Conservation (phyloP, 1,140 invertebrate genomes). For the Bombyx mandarina region DNA sequence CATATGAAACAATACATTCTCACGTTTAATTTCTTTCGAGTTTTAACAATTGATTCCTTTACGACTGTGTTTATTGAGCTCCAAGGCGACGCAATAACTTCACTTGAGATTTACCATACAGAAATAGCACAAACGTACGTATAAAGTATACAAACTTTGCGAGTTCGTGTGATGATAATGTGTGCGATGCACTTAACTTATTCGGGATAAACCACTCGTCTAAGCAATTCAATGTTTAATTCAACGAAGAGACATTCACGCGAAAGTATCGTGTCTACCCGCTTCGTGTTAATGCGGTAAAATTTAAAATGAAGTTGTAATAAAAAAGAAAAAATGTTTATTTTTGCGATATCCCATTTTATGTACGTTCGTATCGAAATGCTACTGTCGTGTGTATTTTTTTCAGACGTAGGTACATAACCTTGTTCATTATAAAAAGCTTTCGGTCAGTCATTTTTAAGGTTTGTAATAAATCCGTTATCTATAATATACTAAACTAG, state of each 20-base stretch:
- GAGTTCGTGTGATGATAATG: slow-evolving; percentile 14
- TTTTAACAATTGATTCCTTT: slow-evolving; percentile 64
- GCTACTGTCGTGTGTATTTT: no score
- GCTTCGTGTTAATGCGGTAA: slow-evolving; percentile 9
- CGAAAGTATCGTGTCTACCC: slow-evolving; percentile 20
- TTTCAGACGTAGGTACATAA: no score
- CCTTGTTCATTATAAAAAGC: no score
- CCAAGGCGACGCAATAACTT: slow-evolving; percentile 54
- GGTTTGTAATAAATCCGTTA: no score
- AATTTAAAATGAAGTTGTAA: no score
- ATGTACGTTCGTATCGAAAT: no score
- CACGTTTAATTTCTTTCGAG: slow-evolving; percentile 68
- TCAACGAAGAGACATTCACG: slow-evolving; percentile 39
- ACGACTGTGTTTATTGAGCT: slow-evolving; percentile 67
- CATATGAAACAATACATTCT: slow-evolving; percentile 68
- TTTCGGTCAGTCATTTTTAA: no score
- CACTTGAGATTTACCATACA: slow-evolving; percentile 7
- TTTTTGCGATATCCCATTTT: no score
- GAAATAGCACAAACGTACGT: not conserved
- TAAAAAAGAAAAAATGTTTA: no score
- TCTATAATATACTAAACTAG: no score
- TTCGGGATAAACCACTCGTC: slow-evolving; percentile 20
- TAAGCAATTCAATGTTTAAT: slow-evolving; percentile 33
- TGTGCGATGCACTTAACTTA: slow-evolving; percentile 25
- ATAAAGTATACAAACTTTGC: slow-evolving; percentile 21